Evolutionary conservation across 2,888 invertebrate species (phyloP).

Genomic region (Dryobota labecula): DNA sequence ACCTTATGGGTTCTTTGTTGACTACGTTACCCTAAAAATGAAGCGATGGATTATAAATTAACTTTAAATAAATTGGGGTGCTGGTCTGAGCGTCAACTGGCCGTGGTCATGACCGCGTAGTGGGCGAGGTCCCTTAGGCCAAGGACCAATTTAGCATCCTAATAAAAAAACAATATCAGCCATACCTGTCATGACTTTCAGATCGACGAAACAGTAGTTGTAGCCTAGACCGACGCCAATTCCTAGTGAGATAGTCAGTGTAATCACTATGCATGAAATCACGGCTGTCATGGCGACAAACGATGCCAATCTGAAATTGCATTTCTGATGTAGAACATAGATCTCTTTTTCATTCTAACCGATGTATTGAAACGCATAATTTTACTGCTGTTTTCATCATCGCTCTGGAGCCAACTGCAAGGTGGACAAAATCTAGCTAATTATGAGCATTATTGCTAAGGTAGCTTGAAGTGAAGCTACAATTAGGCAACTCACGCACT

Average conservation of each 20-base stretch:
- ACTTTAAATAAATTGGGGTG: not conserved
- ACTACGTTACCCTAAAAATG: no score
- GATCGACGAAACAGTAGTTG: slow-evolving; percentile 79
- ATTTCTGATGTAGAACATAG: slow-evolving; percentile 1
- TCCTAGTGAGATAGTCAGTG: slow-evolving; percentile 71
- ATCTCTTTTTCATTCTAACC: not conserved
- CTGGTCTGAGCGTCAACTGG: not conserved
- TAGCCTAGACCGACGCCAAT: slow-evolving; percentile 80
- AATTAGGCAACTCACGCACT: not conserved
- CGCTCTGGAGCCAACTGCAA: not conserved
- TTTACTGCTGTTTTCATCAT: not conserved
- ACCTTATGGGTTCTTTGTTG: no score
- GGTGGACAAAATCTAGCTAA: not conserved
- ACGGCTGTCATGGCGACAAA: slow-evolving; percentile 74
- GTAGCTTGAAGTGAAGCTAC: not conserved
- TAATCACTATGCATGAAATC: slow-evolving; percentile 73
- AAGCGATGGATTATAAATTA: not conserved
- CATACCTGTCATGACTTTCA: slow-evolving; percentile 39
- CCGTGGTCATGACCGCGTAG: not conserved
- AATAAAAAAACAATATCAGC: not conserved
- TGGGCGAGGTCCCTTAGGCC: not conserved
- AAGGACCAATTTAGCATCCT: not conserved
- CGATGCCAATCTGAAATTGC: slow-evolving; percentile 71
- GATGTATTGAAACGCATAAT: not conserved
- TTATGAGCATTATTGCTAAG: not conserved